phyloP scores from a whole-genome alignment of 2,888 invertebrate genomes.

The Cataglyphis albicans region DNA sequence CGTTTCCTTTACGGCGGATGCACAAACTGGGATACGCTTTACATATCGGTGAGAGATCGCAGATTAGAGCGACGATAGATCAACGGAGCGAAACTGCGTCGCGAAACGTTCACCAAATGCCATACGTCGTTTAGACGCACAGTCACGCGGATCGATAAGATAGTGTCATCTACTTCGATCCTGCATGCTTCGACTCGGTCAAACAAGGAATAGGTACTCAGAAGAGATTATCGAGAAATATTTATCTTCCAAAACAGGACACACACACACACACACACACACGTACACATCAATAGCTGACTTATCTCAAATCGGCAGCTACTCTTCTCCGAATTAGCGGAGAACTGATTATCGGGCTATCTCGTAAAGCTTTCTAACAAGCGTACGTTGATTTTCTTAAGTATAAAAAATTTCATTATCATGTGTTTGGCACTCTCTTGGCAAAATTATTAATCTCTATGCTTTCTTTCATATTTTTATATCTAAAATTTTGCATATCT shows the following conservation, averaged over 20 bases:
- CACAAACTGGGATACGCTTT: conserved; percentile 14
- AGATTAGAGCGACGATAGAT: conserved; percentile 47
- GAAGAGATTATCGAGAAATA: conserved; percentile 39
- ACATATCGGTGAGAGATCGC: conserved; percentile 51
- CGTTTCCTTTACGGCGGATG: conserved; percentile 24
- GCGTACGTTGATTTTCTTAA: background rate
- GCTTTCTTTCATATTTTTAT: background rate
- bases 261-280: no score
- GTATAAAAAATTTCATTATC: background rate
- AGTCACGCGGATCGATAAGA: conserved; percentile 63
- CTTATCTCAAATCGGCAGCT: conserved; percentile 16
- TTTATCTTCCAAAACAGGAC: conserved; percentile 12
- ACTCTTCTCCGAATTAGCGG: conserved; percentile 14
- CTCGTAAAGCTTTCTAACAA: background rate
- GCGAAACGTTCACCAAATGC: conserved; percentile 22
- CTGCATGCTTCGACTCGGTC: conserved; percentile 2
- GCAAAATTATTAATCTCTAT: background rate
- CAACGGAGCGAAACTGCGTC: conserved; percentile 39
- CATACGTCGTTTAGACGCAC: conserved; percentile 39
- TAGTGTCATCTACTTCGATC: conserved; percentile 61
- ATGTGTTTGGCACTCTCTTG: background rate
- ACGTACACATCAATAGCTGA: background rate
- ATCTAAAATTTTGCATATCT: no score
- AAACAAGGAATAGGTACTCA: conserved; percentile 51
- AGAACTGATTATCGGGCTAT: background rate